Evolutionary conservation across 2,888 invertebrate species (phyloP), one percentile per base, ranked within the genome.

Genomic region (Eristalinus sepulchralis): DNA sequence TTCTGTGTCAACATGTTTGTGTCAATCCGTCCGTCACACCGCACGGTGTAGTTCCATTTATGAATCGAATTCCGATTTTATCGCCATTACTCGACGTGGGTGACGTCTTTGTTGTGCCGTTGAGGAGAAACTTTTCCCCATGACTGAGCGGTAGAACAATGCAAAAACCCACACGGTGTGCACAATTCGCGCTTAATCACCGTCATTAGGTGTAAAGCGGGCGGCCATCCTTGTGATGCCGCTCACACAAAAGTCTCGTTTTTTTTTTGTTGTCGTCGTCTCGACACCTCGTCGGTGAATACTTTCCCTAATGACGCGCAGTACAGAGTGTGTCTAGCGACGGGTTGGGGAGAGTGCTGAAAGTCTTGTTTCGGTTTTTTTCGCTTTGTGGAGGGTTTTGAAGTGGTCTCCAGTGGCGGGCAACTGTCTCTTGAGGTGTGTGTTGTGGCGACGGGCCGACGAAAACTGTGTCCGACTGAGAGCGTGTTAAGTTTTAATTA

Each of bases 1-100:
- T 68, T 70, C 68, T 33, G 73, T 81, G 73, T 67, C 80, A 71
- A 71, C 71, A 71, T 39, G 71, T 60, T 27, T 71, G 67, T 81
- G 80, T 81, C 73, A 81, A 75, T 75, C 80, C 36, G 8, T 8
- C n/a, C 13, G 24, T 17, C 33, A 20, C 33, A 9, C 20, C 24
- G 67, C 55, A 17, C 24, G 22, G 5, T 13, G 24, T 64, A 66
- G 39, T 71, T 60, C 17, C 39, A 20, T 60, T 60, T 71, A 27
- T 71, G 60, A 71, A 71, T 60, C 34, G 34, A 70, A 70, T 59
- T 24, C 22, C 13, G 71, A 71, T 60, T 60, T 60, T 60, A 71
- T 71, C 39, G 60, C 36, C n/a, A 60, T 39, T 20, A 20, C 55
- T 22, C 22, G 24, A n/a, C 13, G 22, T 20, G 20, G 22, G 55